Evolutionary conservation across 2,797 vertebrate species (phyloP), one percentile per base, ranked within the genome.

Genomic region (Hyperoplus lanceolatus): DNA sequence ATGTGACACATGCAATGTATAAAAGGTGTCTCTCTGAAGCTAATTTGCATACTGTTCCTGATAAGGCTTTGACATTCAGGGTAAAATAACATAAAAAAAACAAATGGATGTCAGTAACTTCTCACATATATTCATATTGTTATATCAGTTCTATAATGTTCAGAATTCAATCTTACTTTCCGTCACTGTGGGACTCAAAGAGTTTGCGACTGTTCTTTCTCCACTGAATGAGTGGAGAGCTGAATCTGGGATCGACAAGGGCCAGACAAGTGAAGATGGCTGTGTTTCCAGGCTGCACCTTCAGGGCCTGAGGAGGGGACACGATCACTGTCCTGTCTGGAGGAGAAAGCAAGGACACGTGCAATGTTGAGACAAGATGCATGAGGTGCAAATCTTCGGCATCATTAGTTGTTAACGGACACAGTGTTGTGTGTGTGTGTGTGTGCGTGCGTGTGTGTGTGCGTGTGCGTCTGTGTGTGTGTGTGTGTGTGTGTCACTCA

Each of bases 271-370:
- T 93, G 80, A 98, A 96, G 3, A 80, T 94, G 53, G 95, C 96
- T 1, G 80, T 89, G 2, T 92, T 90, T 21, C 95, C 96, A 77
- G 91, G 94, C 90, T 95, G 96, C 74, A 95, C 90, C 42, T 92
- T 94, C 29, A 95, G 78, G 13, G 77, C 85, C 49, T 81, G 80
- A 1, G 96, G 96, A 1, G 94, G 93, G 9, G 91, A 90, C 45
- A 92, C 83, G 75, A 98, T 97, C 85, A 91, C 87, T 36, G 97
- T 98, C 80, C 94, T 95, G 86, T 96, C 97, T 98, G 83, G 62
- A 70, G 57, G 48, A 61, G 72, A 78, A 75, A 77, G 39, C 46
- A 77, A 21, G 39, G 55, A 74, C 61, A 66, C 55, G 59, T 14
- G 57, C 18, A 43, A 64, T 14, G 14, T 50, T 66, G 42, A 74